Evolutionary conservation across 1,140 invertebrate genomes (phyloP), one percentile per base, ranked within the genome.

Genomic region (Myzus persicae): DNA sequence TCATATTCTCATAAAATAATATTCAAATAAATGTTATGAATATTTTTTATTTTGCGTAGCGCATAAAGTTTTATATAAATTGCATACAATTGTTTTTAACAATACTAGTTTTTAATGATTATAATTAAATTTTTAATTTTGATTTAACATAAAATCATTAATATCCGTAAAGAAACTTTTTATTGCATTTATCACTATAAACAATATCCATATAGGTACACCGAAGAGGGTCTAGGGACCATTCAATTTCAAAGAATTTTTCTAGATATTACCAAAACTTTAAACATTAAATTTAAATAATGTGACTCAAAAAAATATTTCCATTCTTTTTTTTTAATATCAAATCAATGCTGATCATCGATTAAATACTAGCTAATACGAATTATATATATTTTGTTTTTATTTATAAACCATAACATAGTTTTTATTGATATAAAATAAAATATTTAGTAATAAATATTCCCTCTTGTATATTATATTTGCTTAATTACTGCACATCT

Each of bases 181-280:
- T n/a, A 31, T 14, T n/a, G 31, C 22, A 4, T n/a, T 67, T 67
- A 11, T n/a, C 31, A 67, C 31, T 67, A 67, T 14, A 14, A n/a
- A n/a, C 1, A n/a, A n/a, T n/a, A n/a, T 67, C 14, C 0, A 67
- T n/a, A 67, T 67, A 67, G 11, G 11, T 67, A 67, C 4, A n/a
- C 14, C 31, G 0, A 67, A 67, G 0, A n/a, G 11, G 18, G 4
- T n/a, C 3, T n/a, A n/a, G n/a, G 6, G n/a, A 1, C 3, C 31
- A 67, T 67, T 5, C 4, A n/a, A 3, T 59, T 59, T 59, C 9
- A 2, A 59, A 59, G 26, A 31, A 31, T 59, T n/a, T 4, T n/a
- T n/a, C 6, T 18, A 67, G n/a, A 67, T 5, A 22, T 51, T 51
- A 51, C 18, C 20, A 22, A 51, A 20, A 51, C 48, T 20, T 51